Conservation (phyloP, 2,797 vertebrate species). For the Takifugu ocellatus region DNA sequence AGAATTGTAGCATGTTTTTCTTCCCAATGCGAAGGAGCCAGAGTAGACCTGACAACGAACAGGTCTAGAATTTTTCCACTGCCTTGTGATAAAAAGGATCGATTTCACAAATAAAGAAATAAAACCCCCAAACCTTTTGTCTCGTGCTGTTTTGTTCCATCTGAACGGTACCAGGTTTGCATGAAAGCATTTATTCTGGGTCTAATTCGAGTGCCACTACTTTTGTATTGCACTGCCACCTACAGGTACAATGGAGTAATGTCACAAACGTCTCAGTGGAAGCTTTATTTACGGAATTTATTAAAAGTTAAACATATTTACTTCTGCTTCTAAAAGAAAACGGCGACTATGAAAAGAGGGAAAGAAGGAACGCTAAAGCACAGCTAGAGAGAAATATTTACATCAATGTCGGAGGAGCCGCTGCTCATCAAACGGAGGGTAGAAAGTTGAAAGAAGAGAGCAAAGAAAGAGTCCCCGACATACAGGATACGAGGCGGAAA, state of each 20-base stretch:
- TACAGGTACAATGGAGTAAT: conserved; percentile 19
- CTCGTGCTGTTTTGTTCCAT: too few species aligned
- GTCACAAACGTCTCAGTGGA: background rate
- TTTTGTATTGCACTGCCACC: conserved; percentile 27
- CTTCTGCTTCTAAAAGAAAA: conserved; percentile 54
- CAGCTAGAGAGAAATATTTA: conserved; percentile 57
- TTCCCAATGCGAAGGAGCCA: conserved; percentile 43
- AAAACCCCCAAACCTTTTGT: background rate
- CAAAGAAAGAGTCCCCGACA: background rate
- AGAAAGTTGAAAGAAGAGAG: background rate
- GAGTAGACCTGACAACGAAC: conserved; percentile 38
- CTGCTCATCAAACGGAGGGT: background rate
- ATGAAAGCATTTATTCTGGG: too few species aligned
- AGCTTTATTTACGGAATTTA: conserved; percentile 34
- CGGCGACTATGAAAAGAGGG: conserved; percentile 12
- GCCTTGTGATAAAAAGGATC: conserved; percentile 55
- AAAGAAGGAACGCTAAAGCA: conserved; percentile 1
- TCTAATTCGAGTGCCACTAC: too few species aligned
- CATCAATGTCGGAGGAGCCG: conserved; percentile 29
- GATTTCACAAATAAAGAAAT: conserved; percentile 38
- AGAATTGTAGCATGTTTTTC: conserved; percentile 36
- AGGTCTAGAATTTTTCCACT: conserved; percentile 47
- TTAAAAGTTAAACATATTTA: conserved; percentile 61
- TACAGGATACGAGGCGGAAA: background rate
- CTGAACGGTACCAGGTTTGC: too few species aligned